A percentile compares a stretch with the other conserved stretches of the same genome.
These are phyloP conservation scores for Drosophila simulans DNA, from an alignment of 1,140 invertebrate genomes.

Conservation along the genomic window DNA sequence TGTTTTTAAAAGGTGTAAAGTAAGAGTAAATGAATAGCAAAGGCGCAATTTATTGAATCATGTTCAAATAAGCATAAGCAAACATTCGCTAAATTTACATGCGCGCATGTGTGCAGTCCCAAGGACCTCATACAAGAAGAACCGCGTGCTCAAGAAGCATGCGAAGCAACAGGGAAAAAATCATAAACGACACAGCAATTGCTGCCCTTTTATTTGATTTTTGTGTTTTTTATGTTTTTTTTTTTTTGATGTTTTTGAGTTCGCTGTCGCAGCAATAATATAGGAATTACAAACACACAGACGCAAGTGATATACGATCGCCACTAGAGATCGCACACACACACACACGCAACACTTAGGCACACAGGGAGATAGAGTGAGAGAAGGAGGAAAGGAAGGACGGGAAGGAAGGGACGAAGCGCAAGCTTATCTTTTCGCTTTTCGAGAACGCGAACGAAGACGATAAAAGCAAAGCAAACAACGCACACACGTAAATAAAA, in stretches of 20 bases:
- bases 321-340: conserved; percentile 54
- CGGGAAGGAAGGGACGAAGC: conserved; percentile 34
- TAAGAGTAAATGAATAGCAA: neutral
- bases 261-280: conserved; percentile 69
- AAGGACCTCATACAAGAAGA: conserved; percentile 12
- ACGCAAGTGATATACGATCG: conserved; percentile 64
- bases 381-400: conserved; percentile 26
- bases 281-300: conserved; percentile 57
- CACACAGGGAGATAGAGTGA: conserved; percentile 38
- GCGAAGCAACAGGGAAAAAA: conserved; percentile 21
- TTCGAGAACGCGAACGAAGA: conserved; percentile 52
- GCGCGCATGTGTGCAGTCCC: conserved; percentile 10
- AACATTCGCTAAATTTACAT: conserved; percentile 7
- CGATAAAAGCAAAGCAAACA: conserved; percentile 81
- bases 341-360: conserved; percentile 30
- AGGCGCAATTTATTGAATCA: neutral
- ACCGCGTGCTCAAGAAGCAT: conserved; percentile 1
- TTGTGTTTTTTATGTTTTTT: neutral
- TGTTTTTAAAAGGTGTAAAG: conserved; percentile 14
- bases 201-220: conserved; percentile 16
- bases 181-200: conserved; percentile 7
- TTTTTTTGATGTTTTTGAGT: conserved; percentile 20
- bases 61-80: conserved; percentile 40
- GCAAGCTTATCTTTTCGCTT: conserved; percentile 67
- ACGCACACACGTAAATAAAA: conserved; percentile 20